Evolutionary conservation across 2,797 vertebrate genomes (phyloP).

Genomic region (Todus mexicanus): DNA sequence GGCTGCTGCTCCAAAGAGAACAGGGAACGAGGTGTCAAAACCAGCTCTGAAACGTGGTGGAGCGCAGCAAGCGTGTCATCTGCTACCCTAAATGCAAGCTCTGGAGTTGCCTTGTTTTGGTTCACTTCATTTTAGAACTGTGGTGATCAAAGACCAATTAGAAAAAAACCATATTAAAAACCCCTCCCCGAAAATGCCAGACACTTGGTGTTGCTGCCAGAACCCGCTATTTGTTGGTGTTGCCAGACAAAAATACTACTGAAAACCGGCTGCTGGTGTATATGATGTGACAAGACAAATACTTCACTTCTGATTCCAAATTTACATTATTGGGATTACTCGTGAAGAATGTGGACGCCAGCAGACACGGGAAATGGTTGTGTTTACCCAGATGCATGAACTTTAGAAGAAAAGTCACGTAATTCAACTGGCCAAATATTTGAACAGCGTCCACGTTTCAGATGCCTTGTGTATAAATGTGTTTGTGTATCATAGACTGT

Average conservation of each 20-base stretch:
- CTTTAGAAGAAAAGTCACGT: neutral
- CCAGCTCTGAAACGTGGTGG: neutral
- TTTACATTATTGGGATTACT: neutral
- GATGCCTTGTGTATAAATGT: neutral
- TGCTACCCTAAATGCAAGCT: neutral
- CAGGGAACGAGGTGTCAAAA: neutral
- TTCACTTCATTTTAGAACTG: neutral
- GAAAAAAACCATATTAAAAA: neutral
- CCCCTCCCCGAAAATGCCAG: too few species aligned
- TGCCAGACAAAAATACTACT: neutral
- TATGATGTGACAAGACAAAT: neutral
- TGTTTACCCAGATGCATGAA: slow-evolving; percentile 16
- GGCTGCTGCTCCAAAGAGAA: neutral
- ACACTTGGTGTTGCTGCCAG: neutral
- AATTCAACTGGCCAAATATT: neutral
- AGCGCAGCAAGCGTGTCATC: neutral
- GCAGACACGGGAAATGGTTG: neutral
- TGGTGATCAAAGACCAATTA: neutral
- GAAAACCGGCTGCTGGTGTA: neutral
- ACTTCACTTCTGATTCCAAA: neutral
- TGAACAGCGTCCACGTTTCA: neutral
- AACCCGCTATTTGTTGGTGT: neutral
- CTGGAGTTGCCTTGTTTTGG: neutral
- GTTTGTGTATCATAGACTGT: neutral
- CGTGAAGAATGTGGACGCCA: neutral